Evolutionary conservation across 2,888 invertebrate genomes (phyloP), one percentile per base, ranked within the genome.

Genomic region (Leucophenga montana): DNA sequence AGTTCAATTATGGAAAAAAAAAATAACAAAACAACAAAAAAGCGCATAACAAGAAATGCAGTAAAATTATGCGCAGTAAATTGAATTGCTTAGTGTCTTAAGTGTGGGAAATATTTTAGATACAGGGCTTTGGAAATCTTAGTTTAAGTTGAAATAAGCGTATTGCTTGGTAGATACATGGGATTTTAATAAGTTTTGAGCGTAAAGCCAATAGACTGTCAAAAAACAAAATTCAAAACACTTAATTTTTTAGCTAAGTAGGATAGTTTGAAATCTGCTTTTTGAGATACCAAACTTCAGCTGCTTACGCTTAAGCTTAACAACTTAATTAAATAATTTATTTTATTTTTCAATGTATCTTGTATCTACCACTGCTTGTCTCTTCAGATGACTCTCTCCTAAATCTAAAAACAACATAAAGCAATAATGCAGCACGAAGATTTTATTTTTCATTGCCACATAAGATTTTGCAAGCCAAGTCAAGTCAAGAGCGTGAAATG

Each of bases 401-500:
- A 48, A 48, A 48, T 48, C 13, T n/a, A 48, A 48, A n/a, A 16
- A 8, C 16, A 48, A 48, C 33, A 48, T 6, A 48, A 48, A 48
- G 3, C 16, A 8, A 6, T 13, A 3, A 48, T 4, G 13, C 16
- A 5, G 3, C 56, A 56, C 27, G 27, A 59, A 33, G 31, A 59
- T 64, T 39, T 27, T 27, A 27, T 33, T 78, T 78, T 84, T 75
- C 79, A 81, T 83, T 83, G 81, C 73, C 83, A 77, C 48, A 73
- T 71, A 69, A 71, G 66, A 71, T 78, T 82, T 81, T 71, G 76
- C 76, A 78, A 84, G 83, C 82, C 79, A 78, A 22, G 80, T 81
- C 76, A 80, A 72, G 71, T 83, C 84, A 81, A 81, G 83, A 84
- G 81, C 81, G 77, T 83, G 81, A 78, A 79, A 78, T 78, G 75